Evolutionary conservation across 2,797 vertebrate genomes (phyloP).

Genomic region (Pempheris klunzingeri): DNA sequence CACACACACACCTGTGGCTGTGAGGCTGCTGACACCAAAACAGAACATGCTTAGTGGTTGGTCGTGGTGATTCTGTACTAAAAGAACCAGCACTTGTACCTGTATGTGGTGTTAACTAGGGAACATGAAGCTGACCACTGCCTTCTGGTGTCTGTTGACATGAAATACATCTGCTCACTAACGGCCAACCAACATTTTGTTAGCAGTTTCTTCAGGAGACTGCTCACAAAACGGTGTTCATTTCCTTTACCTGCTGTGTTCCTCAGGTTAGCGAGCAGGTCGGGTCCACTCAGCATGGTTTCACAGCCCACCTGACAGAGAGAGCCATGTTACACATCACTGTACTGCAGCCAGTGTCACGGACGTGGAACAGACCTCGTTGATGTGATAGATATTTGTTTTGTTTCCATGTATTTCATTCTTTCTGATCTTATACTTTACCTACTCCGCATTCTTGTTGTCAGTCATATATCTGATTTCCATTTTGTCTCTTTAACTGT

Average conservation of each 20-base stretch:
- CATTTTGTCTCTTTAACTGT: neutral
- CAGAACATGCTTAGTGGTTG: too few species aligned
- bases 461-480: neutral
- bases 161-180: neutral
- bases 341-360: neutral
- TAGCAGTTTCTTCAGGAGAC: too few species aligned
- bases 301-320: constrained; percentile 89
- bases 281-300: constrained; percentile 82
- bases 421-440: too few species aligned
- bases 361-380: neutral
- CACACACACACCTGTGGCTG: too few species aligned
- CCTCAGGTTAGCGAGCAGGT: constrained; percentile 86
- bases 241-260: constrained; percentile 86
- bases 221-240: too few species aligned
- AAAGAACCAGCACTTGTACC: too few species aligned
- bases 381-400: neutral
- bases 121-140: neutral
- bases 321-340: neutral
- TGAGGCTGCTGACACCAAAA: too few species aligned
- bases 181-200: too few species aligned
- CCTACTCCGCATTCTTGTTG: neutral
- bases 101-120: too few species aligned
- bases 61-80: too few species aligned
- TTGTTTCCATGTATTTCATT: neutral
- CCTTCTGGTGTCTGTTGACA: constrained; percentile 36